Evolutionary conservation across 23 tunicate species (phyloP).

Genomic region (Ascidia mentula): DNA sequence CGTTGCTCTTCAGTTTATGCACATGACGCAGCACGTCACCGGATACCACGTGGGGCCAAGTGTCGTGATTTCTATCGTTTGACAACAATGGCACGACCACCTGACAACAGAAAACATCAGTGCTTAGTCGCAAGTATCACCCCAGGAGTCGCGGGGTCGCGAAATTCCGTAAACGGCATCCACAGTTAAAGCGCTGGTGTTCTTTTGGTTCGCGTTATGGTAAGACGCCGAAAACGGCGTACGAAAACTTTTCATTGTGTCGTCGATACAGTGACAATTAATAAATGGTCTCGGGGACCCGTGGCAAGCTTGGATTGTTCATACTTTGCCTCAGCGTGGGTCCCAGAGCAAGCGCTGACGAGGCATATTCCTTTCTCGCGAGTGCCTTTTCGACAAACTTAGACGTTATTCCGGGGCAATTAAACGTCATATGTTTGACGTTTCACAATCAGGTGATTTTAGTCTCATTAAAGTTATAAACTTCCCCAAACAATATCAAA

Average conservation of each 20-base stretch:
- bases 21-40: slow-evolving; percentile 92
- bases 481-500: too few relatives aligned
- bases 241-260: too few relatives aligned
- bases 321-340: not conserved
- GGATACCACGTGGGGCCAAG: slow-evolving; percentile 95
- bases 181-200: too few relatives aligned
- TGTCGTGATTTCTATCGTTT: slow-evolving; percentile 83
- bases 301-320: too few relatives aligned
- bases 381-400: slow-evolving; percentile 90
- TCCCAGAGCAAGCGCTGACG: not conserved
- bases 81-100: slow-evolving; percentile 88
- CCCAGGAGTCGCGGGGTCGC: too few relatives aligned
- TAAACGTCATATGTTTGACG: slow-evolving; percentile 82
- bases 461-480: too few relatives aligned
- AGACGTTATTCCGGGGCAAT: slow-evolving; percentile 78
- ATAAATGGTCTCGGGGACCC: too few relatives aligned
- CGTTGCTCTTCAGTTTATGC: slow-evolving; percentile 93
- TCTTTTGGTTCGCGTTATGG: too few relatives aligned
- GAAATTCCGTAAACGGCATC: too few relatives aligned
- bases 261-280: too few relatives aligned
- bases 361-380: not conserved
- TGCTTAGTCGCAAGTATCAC: not conserved
- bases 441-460: too few relatives aligned
- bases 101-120: slow-evolving; percentile 26
- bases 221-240: too few relatives aligned